Evolutionary conservation across 2,888 invertebrate species (phyloP).

Genomic region (Tridacna gigas): DNA sequence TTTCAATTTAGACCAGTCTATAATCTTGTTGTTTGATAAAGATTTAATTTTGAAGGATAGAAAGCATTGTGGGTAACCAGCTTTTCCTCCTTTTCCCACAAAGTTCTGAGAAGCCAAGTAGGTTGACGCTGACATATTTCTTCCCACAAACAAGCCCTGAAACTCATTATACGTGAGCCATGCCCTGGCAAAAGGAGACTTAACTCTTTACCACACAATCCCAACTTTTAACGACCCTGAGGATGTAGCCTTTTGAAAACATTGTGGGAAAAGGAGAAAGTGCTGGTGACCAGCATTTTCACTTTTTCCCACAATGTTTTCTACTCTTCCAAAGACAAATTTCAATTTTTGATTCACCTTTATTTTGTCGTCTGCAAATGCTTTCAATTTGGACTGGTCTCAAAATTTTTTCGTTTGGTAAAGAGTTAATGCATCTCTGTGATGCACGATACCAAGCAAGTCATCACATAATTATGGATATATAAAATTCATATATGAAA

Average conservation of each 20-base stretch:
- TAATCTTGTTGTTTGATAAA: no score
- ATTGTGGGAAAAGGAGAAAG: constrained; percentile 10
- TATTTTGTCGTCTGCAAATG: not conserved
- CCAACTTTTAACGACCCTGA: not conserved
- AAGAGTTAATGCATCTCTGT: not conserved
- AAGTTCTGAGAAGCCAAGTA: not conserved
- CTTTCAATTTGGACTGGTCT: not conserved
- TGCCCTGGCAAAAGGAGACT: not conserved
- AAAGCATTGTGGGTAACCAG: not conserved
- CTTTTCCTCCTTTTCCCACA: not conserved
- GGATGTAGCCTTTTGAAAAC: not conserved
- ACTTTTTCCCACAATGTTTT: constrained; percentile 1
- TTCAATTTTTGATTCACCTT: not conserved
- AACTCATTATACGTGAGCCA: not conserved
- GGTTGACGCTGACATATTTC: no score
- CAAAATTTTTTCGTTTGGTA: not conserved
- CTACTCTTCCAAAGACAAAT: not conserved
- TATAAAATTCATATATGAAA: no score
- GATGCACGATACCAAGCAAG: not conserved
- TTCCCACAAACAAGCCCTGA: not conserved
- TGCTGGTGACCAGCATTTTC: not conserved
- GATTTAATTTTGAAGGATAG: no score
- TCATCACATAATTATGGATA: not conserved
- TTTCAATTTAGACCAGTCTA: no score
- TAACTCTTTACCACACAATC: not conserved